Base-by-base conservation (phyloP, 1,140 invertebrate species). In the Colletes latitarsis region DNA sequence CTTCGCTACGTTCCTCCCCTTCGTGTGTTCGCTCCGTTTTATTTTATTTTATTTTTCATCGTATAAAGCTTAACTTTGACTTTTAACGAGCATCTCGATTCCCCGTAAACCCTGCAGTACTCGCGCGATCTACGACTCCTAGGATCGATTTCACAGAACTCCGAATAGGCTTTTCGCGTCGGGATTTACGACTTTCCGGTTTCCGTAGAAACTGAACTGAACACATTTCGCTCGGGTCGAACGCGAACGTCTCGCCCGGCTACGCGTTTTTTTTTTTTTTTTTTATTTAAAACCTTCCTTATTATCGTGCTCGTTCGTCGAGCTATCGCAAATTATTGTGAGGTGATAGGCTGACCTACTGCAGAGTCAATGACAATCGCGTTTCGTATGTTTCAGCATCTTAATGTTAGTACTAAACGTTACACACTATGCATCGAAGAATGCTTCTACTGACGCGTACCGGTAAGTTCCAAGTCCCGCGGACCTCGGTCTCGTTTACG, bases 21-120 rank as follows among this genome's bases (percentile, higher is more conserved):
- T 58, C 53, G n/a, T 58, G 53, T 6, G 19, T 15, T 77, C 9
- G 3, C 39, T 14, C 17, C 0, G 21, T 74, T 17, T 53, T 67
- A 15, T 68, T 79, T 49, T n/a, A 4, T 49, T 39, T 46, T 74
- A 12, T 53, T 67, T 9, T 79, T 49, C 17, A 10, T 49, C 43
- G 4, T 10, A 64, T 82, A 84, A 84, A 85, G 82, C 79, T 84
- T 84, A 77, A 84, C 84, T 85, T 81, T 81, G 67, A 79, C 77
- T 53, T 52, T 76, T 84, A 84, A 85, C 82, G 73, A 57, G 71
- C 77, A 79, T 55, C 81, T 86, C 85, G 84, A 86, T 86, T 83
- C 77, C 85, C 73, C 69, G 85, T 83, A 81, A 86, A 86, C 84
- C 81, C 84, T 86, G 85, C 84, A 86, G 81, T 79, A 79, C 75